Evolutionary conservation across 2,888 invertebrate species (phyloP), one percentile per base, ranked within the genome.

Genomic region (Tipula confusa): DNA sequence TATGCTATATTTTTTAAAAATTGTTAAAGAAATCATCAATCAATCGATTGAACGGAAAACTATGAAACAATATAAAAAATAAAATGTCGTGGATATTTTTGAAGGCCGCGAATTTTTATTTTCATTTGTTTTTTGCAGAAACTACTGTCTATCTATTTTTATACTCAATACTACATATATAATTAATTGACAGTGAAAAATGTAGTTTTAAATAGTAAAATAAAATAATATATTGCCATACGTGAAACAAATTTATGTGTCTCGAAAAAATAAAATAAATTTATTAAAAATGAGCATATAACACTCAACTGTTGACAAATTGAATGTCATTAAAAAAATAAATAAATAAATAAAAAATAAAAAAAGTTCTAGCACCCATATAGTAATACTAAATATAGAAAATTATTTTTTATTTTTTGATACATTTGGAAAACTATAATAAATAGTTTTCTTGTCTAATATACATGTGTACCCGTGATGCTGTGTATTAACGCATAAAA

Each of bases 131-230:
- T n/a, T n/a, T 9, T 64, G 64, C 64, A 13, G 15, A 64, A 18
- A 64, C 24, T 24, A 9, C 2, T 9, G 64, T 64, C 64, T 18
- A 2, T 6, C 24, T 64, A 64, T 64, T 64, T 64, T 24, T 24
- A 64, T 64, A 64, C 15, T 15, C 24, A 64, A 24, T 64, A 64
- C 64, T 0, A 15, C 64, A 64, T 13, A 13, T 38, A 13, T 64
- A 64, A 64, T 64, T 64, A 64, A 64, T 64, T 64, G 64, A 64
- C 64, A 64, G 64, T 64, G 64, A 64, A 64, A 64, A 64, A 64
- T 64, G 64, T 64, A 64, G 24, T 64, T 64, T 64, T 64, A 64
- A 64, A 64, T 64, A 64, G 64, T 64, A 24, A 64, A 33, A 64
- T 64, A 64, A 64, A 64, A 64, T n/a, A n/a, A n/a, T 64, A 64